Evolutionary conservation across 2,888 invertebrate genomes (phyloP), one percentile per base, ranked within the genome.

Genomic region (Monopis laevigella): DNA sequence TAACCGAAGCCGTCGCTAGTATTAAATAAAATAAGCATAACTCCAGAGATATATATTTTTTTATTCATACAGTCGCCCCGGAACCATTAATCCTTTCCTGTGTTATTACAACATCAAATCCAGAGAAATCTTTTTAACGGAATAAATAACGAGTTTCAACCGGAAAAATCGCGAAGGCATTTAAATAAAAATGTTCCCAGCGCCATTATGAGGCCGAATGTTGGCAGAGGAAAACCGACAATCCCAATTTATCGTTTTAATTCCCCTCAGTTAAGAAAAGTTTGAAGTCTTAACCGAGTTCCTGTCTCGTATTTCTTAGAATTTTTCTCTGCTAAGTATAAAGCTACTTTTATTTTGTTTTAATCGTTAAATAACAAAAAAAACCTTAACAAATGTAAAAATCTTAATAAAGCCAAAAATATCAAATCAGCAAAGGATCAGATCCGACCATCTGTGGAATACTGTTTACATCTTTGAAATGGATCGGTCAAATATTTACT

Each of bases 211-310:
- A 32, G 16, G 17, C 32, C 32, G 10, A 32, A 36, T 36, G 36
- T 36, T 36, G 21, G 36, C 36, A 21, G 21, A 4, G 36, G 17
- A 13, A 21, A 21, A 36, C 36, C 36, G 36, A 36, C 27, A 27
- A 41, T 30, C 41, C 17, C 43, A 39, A 45, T 43, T 46, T 43
- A 41, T 45, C 40, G 43, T 21, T 42, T 42, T 43, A 40, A 46
- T 46, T 45, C 40, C 32, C 26, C 19, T 30, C 32, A 19, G 17
- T 14, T 38, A 34, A 17, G 29, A 19, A 34, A 42, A 43, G 41
- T 45, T 38, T 30, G 39, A 18, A 43, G 39, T 43, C 45, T 46
- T 43, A 43, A 48, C 45, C 45, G 43, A 45, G 42, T 46, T 47
- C 42, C 26, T 32, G 32, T 14, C 32, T 32, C 10, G 16, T 32